Evolutionary conservation across 2,113 vertebrate genomes (phyloP).

Genomic region (Anolis sagrei): DNA sequence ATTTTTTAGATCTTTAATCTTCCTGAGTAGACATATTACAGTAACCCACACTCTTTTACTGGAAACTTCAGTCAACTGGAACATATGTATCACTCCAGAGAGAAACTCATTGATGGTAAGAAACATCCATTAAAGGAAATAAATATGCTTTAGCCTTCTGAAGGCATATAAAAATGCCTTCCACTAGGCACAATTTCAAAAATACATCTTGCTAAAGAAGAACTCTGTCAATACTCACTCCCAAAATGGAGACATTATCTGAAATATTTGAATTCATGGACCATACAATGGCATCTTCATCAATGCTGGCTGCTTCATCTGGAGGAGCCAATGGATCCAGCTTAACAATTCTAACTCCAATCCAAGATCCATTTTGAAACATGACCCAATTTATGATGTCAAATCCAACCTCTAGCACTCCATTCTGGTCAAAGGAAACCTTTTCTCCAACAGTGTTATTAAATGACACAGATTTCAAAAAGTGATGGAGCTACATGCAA

Average conservation of each 20-base stretch:
- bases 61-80: no score
- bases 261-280: background rate
- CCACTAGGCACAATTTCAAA: no score
- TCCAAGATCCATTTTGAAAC: background rate
- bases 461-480: background rate
- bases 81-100: no score
- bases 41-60: no score
- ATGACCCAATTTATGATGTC: background rate
- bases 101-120: no score
- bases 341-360: background rate
- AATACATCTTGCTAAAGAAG: background rate
- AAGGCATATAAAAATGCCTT: no score
- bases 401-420: background rate
- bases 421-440: background rate
- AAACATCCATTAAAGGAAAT: no score
- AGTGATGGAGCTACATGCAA: background rate
- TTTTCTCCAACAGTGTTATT: background rate
- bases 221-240: background rate
- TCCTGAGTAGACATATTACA: no score
- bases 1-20: no score
- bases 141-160: no score
- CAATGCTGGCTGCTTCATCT: background rate
- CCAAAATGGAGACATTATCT: no score
- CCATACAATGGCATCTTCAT: background rate
- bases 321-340: background rate